A percentile compares a stretch with the other conserved stretches of the same genome.
These are phyloP conservation scores for Clavelina lepadiformis DNA, from an alignment of 23 tunicate species.

Conservation along the genomic window DNA sequence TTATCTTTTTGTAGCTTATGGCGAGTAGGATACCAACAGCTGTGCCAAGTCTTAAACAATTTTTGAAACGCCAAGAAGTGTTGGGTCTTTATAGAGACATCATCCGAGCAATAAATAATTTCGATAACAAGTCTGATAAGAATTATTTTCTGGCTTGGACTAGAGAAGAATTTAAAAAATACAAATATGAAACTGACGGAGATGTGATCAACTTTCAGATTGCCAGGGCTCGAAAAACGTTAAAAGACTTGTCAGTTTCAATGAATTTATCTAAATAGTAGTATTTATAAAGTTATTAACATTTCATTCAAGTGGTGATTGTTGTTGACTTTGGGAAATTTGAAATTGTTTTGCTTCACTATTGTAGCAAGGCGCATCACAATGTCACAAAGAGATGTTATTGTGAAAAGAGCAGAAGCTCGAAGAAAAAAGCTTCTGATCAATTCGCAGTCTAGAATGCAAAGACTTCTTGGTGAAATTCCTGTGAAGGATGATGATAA, in stretches of 20 bases:
- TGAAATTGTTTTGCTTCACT: no score
- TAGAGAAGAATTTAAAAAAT: conserved; percentile 52
- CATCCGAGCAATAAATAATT: conserved; percentile 28
- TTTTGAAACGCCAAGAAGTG: conserved; percentile 59
- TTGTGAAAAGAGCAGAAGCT: conserved; percentile 1
- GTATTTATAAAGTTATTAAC: no score
- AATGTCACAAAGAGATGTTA: no score
- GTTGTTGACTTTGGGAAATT: no score
- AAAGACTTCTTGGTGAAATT: neutral
- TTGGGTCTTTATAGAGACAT: conserved; percentile 55
- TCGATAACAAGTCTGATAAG: conserved; percentile 23
- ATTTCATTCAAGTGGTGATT: neutral
- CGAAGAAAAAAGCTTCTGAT: neutral
- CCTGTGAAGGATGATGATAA: neutral
- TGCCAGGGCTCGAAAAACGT: conserved; percentile 34
- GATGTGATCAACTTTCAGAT: conserved; percentile 51
- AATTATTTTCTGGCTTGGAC: conserved; percentile 53
- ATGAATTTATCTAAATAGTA: conserved; percentile 31
- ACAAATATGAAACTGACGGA: conserved; percentile 41
- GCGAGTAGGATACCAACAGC: conserved; percentile 41
- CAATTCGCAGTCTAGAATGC: neutral
- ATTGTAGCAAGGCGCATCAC: no score
- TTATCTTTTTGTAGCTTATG: no score
- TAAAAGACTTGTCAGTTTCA: conserved; percentile 29
- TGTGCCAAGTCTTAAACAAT: conserved; percentile 35